Base-by-base conservation (phyloP, 1,140 invertebrate species). In the Sweltsa coloradensis region DNA sequence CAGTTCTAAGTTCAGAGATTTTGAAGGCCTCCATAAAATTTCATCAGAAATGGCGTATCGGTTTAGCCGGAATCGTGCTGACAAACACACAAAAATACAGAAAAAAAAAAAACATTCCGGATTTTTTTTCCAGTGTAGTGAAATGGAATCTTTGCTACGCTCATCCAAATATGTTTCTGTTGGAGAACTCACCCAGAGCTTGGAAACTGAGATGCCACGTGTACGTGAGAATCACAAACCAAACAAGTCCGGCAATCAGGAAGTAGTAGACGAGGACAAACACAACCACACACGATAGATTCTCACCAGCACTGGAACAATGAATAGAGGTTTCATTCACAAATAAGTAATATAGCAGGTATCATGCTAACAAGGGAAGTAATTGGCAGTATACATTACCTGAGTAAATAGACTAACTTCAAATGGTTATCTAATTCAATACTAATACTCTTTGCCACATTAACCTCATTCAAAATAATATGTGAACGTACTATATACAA, bases 221-320 rank as follows among this genome's bases (percentile, higher is more conserved):
- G 60, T 97, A 92, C 0, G 91, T 85, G 26, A 97, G 79, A 53
- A 97, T 90, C 7, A 95, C 88, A 72, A 97, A 89, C 93, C 96
- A 98, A 29, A 96, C 84, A 60, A 88, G 81, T 24, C 86, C 88
- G 34, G 93, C 90, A 68, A 94, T 93, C 53, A 89, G 73, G 57
- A 93, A 96, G 60, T 94, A 97, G 67, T 98, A 99, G 1, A 96
- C 81, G 60, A 96, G 68, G 47, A 97, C 81, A 68, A 98, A 98
- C 2, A 95, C 79, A 14, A 93, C 76, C 13, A 92, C 85, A 64
- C 96, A 99, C 0, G 82, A 88, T 5, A 89, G 65, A 60, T 87
- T 91, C 65, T 92, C 89, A 26, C 84, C 86, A 22, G 85, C 73
- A 57, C 68, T 76, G 63, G 47, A 64, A 55, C n/a, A 50, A 49